phyloP scores from a whole-genome alignment of 1,140 invertebrate species.

The Drosophila orosa region DNA sequence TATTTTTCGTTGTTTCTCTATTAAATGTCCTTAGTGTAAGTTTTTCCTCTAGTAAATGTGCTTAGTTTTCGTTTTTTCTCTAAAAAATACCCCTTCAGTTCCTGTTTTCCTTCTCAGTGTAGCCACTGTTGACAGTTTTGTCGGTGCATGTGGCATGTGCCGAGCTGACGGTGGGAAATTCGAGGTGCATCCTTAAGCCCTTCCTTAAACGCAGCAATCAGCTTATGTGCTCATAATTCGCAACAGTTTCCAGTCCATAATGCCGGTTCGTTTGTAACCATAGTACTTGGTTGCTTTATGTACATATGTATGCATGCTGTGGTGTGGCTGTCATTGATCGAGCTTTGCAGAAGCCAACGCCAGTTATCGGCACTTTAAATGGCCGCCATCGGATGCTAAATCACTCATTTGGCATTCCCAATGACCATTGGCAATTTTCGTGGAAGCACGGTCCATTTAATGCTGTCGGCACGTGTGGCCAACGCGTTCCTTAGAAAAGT shows the following conservation, averaged over 20 bases:
- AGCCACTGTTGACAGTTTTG: constrained; percentile 34
- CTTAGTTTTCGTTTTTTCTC: too few relatives aligned
- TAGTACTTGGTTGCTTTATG: too few relatives aligned
- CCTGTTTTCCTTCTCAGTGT: constrained; percentile 3
- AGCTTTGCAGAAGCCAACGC: neutral
- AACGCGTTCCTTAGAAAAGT: neutral
- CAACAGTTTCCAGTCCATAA: constrained; percentile 3
- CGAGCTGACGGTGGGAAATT: constrained; percentile 9
- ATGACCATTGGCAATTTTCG: constrained; percentile 38
- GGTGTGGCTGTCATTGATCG: constrained; percentile 6
- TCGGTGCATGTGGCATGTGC: constrained; percentile 4
- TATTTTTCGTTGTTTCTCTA: too few relatives aligned
- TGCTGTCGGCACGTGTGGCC: constrained; percentile 31
- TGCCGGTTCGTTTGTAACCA: neutral
- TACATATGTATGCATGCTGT: neutral
- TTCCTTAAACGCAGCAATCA: constrained; percentile 53
- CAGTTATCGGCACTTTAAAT: constrained; percentile 13
- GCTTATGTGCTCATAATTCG: constrained; percentile 45
- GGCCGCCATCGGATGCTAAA: constrained; percentile 10
- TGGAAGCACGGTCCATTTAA: constrained; percentile 18
- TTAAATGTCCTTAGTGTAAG: too few relatives aligned
- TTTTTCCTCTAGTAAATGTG: neutral
- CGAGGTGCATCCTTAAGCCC: constrained; percentile 43
- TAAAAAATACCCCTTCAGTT: neutral
- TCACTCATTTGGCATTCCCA: constrained; percentile 33